These are phyloP conservation scores for Cenopis cana DNA, from an alignment of 2,888 invertebrate species.

Conservation along the genomic window DNA sequence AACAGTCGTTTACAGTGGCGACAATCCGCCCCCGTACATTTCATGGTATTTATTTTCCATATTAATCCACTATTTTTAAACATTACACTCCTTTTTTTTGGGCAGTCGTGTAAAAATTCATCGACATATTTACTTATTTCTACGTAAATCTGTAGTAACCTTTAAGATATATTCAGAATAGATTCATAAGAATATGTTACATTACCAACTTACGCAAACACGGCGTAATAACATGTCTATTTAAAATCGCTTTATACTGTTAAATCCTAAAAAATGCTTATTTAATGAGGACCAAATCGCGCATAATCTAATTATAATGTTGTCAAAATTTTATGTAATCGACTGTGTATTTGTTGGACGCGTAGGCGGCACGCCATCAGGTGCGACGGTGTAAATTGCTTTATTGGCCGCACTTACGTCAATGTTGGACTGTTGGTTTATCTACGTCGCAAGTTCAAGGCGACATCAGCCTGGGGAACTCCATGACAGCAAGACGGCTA, in stretches of 20 bases:
- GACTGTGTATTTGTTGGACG: conserved; percentile 52
- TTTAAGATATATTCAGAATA: not conserved
- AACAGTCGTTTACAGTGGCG: conserved; percentile 61
- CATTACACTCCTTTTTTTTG: no score
- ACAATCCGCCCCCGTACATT: conserved; percentile 63
- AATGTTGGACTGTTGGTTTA: conserved; percentile 62
- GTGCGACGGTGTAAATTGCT: conserved; percentile 68
- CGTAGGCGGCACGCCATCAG: conserved; percentile 63
- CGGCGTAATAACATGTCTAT: not conserved
- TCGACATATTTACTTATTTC: conserved; percentile 11
- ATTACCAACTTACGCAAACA: conserved; percentile 17
- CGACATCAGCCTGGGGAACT: conserved; percentile 54
- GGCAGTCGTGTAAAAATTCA: no score
- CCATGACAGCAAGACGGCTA: conserved; percentile 41
- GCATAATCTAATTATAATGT: conserved; percentile 36
- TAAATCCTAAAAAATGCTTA: conserved; percentile 47
- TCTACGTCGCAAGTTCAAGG: conserved; percentile 77
- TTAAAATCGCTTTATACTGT: conserved; percentile 22
- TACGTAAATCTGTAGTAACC: not conserved
- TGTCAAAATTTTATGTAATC: conserved; percentile 46
- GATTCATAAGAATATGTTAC: conserved; percentile 27
- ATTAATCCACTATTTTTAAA: conserved; percentile 16
- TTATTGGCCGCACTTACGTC: conserved; percentile 79
- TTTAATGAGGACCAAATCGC: conserved; percentile 49
- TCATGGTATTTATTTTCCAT: conserved; percentile 44